Evolutionary conservation across 2,113 vertebrate species (phyloP).

Genomic region (Hypocryptadius cinnamomeus): DNA sequence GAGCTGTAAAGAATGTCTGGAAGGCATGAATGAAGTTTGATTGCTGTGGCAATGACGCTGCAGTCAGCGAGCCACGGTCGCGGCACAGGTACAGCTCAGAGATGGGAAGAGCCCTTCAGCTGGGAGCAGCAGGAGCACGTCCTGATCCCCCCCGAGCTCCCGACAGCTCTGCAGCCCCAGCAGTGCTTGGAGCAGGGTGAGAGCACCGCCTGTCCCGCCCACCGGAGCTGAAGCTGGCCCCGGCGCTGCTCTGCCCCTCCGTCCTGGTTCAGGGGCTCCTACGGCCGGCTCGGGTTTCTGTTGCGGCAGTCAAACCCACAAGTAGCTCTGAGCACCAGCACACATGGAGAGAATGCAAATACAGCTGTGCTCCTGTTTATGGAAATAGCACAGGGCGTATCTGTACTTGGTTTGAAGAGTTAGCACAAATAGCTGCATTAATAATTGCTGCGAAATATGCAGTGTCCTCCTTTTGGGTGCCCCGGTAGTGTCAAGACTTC

Average conservation of each 20-base stretch:
- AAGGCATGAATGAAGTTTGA: neutral
- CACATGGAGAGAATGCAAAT: neutral
- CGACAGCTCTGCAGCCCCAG: neutral
- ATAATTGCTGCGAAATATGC: neutral
- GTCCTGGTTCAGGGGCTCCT: too few relatives aligned
- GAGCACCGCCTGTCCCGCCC: fast-evolving
- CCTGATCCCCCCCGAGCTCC: neutral
- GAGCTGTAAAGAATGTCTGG: neutral
- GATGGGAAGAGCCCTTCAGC: neutral
- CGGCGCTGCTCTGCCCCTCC: neutral
- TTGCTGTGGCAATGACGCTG: neutral
- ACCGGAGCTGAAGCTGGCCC: fast-evolving
- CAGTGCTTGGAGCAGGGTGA: neutral
- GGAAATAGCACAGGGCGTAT: neutral
- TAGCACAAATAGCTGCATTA: neutral
- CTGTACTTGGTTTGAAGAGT: neutral
- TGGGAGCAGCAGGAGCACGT: fast-evolving
- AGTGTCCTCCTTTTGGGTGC: neutral
- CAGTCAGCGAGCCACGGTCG: fast-evolving
- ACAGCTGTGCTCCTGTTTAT: neutral
- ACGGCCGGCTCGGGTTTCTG: neutral
- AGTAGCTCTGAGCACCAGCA: neutral
- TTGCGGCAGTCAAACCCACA: neutral
- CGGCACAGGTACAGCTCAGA: neutral
- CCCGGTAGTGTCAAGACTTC: neutral